phyloP scores from a whole-genome alignment of 1,140 invertebrate species.

The Ooceraea biroi region DNA sequence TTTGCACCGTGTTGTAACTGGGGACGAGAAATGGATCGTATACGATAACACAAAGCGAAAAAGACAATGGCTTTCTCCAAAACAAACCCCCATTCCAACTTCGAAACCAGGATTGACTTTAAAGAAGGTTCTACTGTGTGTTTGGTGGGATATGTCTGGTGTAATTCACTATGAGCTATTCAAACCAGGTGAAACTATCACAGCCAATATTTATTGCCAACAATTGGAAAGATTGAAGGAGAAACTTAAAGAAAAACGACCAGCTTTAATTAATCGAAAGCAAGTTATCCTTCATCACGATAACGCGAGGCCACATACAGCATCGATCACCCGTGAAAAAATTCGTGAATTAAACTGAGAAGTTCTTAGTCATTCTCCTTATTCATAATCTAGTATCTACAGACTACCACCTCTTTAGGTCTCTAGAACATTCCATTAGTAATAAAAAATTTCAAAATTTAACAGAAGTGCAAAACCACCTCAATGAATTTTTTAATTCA shows the following conservation, averaged over 20 bases:
- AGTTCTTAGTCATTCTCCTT: neutral
- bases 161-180: no score
- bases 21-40: no score
- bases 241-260: neutral
- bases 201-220: no score
- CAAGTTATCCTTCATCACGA: neutral
- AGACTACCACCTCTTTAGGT: neutral
- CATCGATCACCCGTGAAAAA: neutral
- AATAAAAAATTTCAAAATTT: neutral
- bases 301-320: neutral
- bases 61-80: no score
- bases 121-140: neutral
- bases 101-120: neutral
- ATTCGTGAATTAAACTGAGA: neutral
- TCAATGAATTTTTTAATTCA: slow-evolving; percentile 9
- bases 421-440: neutral
- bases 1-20: neutral
- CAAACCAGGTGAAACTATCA: no score
- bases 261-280: neutral
- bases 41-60: no score
- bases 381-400: neutral
- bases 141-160: neutral
- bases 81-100: neutral
- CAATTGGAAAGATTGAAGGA: neutral
- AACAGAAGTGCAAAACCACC: slow-evolving; percentile 22